These are phyloP conservation scores for Sebastes fasciatus DNA, from an alignment of 2,113 vertebrate species.

Conservation along the genomic window DNA sequence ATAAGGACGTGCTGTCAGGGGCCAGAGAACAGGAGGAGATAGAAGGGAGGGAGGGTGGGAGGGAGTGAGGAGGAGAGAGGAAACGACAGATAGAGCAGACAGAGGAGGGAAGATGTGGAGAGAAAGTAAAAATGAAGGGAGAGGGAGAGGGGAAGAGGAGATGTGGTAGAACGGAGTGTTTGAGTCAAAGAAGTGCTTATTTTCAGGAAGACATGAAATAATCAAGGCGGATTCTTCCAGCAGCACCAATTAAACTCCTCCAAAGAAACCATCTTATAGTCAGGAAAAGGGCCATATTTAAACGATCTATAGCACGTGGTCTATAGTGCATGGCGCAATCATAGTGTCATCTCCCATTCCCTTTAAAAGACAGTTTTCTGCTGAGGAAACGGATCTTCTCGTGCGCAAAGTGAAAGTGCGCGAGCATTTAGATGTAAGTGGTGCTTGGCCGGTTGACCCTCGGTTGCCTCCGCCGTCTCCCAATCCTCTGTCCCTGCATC, in stretches of 20 bases:
- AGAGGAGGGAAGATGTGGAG: not conserved
- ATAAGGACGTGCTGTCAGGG: constrained; percentile 66
- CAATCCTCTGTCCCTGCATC: too few species aligned
- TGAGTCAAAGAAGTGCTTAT: constrained; percentile 26
- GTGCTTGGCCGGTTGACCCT: too few species aligned
- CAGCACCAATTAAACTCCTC: constrained; percentile 47
- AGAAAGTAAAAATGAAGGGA: constrained; percentile 14
- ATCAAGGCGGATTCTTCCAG: constrained; percentile 36
- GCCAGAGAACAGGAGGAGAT: constrained; percentile 43
- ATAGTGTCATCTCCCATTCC: too few species aligned
- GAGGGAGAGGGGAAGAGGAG: not conserved
- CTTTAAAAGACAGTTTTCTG: too few species aligned
- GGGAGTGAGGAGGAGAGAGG: not conserved
- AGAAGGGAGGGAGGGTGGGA: not conserved
- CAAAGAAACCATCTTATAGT: constrained; percentile 26
- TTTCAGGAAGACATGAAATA: constrained; percentile 42
- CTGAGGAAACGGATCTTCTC: too few species aligned
- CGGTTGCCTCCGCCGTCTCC: too few species aligned
- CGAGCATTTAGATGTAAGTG: too few species aligned
- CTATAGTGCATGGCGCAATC: too few species aligned
- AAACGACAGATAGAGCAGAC: constrained; percentile 1
- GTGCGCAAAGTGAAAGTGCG: too few species aligned
- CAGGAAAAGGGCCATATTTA: not conserved
- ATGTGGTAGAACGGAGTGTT: not conserved
- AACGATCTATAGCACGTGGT: too few species aligned